Evolutionary conservation across 2,797 vertebrate species (phyloP).

Genomic region (Scolopax rusticola): DNA sequence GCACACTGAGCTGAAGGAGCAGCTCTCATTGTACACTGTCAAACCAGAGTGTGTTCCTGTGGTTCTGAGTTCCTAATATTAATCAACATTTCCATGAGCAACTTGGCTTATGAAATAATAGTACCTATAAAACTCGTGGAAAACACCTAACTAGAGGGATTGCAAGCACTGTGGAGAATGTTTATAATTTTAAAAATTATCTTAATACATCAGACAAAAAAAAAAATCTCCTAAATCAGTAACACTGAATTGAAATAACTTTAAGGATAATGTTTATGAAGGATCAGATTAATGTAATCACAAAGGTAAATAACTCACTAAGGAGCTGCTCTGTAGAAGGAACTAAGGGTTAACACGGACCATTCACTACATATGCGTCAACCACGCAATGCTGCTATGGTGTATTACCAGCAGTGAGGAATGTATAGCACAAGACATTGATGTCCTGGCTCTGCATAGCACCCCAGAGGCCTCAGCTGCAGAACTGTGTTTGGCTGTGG

Average conservation of each 20-base stretch:
- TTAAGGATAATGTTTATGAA: background rate
- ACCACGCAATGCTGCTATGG: background rate
- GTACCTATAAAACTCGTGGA: background rate
- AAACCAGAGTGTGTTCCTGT: background rate
- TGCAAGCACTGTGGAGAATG: background rate
- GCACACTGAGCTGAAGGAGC: background rate
- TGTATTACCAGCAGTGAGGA: background rate
- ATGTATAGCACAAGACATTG: background rate
- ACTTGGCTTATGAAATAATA: background rate
- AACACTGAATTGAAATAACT: background rate
- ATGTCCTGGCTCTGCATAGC: background rate
- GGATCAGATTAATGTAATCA: background rate
- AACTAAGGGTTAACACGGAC: background rate
- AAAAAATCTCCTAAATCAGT: background rate
- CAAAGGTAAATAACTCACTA: background rate
- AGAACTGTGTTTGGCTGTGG: background rate
- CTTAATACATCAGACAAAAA: background rate
- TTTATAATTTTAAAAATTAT: background rate
- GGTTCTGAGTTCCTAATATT: background rate
- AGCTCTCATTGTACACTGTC: rapidly evolving
- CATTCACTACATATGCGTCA: rapidly evolving
- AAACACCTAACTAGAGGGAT: background rate
- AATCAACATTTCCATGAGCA: background rate
- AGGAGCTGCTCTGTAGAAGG: background rate
- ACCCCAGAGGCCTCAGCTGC: background rate